Evolutionary conservation across 2,888 invertebrate genomes (phyloP).

Genomic region (Aphrophora alni): DNA sequence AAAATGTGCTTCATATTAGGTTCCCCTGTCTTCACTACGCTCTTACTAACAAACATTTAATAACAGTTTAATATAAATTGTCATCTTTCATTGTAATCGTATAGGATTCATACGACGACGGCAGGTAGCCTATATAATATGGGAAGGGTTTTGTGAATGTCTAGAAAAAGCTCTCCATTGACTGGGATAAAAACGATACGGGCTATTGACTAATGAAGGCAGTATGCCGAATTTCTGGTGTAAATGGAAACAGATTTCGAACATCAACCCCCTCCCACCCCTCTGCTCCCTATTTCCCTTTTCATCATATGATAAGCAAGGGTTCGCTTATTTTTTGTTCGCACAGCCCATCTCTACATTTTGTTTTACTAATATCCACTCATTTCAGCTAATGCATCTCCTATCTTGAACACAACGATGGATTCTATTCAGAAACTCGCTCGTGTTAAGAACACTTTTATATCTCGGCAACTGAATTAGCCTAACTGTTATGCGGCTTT

Average conservation of each 20-base stretch:
- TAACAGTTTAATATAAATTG: too few relatives aligned
- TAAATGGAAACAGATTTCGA: not conserved
- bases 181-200: not conserved
- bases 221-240: not conserved
- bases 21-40: too few relatives aligned
- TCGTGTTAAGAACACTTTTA: not conserved
- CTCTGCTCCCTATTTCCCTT: too few relatives aligned
- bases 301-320: constrained; percentile 2
- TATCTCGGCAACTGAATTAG: not conserved
- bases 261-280: not conserved
- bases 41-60: too few relatives aligned
- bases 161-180: not conserved
- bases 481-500: not conserved
- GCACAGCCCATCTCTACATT: not conserved
- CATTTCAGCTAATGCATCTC: not conserved
- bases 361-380: not conserved
- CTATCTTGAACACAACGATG: not conserved
- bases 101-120: not conserved
- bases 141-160: not conserved
- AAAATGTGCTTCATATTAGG: too few relatives aligned
- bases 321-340: not conserved
- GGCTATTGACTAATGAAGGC: not conserved
- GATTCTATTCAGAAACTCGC: not conserved
- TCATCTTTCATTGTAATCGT: not conserved
- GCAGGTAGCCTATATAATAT: not conserved